Evolutionary conservation across 2,113 vertebrate species (phyloP).

Genomic region (Hippoglossus stenolepis): DNA sequence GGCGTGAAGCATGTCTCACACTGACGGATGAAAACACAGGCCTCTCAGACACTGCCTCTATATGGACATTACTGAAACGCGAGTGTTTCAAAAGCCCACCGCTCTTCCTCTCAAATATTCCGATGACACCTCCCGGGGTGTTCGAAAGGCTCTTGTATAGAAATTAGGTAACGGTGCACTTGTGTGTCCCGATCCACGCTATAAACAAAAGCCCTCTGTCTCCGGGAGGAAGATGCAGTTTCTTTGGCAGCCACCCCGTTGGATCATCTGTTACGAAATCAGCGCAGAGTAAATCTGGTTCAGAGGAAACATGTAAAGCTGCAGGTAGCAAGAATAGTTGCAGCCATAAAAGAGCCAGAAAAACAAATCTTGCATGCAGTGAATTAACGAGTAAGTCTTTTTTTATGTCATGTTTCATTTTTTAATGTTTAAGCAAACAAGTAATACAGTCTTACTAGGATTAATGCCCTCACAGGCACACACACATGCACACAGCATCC

Average conservation of each 20-base stretch:
- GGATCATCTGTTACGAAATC: slow-evolving; percentile 47
- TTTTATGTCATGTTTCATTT: slow-evolving; percentile 59
- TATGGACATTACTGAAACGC: slow-evolving; percentile 62
- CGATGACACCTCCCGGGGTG: slow-evolving; percentile 28
- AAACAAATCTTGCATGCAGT: neutral
- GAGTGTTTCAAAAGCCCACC: slow-evolving; percentile 39
- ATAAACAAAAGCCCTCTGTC: slow-evolving; percentile 20
- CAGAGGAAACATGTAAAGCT: slow-evolving; percentile 21
- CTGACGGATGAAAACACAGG: slow-evolving; percentile 73
- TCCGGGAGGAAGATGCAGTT: slow-evolving; percentile 38
- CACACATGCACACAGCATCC: neutral
- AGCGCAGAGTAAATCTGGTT: slow-evolving; percentile 49
- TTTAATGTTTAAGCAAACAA: slow-evolving; percentile 51
- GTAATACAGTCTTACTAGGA: slow-evolving; percentile 8
- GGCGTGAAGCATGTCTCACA: slow-evolving; percentile 71
- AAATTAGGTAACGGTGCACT: slow-evolving; percentile 7
- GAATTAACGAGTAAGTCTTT: slow-evolving; percentile 24
- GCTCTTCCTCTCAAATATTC: slow-evolving; percentile 47
- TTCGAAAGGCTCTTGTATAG: slow-evolving; percentile 13
- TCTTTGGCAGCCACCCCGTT: slow-evolving; percentile 38
- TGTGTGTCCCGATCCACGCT: slow-evolving; percentile 30
- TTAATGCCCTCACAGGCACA: slow-evolving; percentile 9
- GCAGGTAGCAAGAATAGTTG: slow-evolving; percentile 34
- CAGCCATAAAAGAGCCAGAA: neutral
- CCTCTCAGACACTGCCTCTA: slow-evolving; percentile 58